Base-by-base conservation (phyloP, 2,888 invertebrate genomes). In the Nemurella pictetii region DNA sequence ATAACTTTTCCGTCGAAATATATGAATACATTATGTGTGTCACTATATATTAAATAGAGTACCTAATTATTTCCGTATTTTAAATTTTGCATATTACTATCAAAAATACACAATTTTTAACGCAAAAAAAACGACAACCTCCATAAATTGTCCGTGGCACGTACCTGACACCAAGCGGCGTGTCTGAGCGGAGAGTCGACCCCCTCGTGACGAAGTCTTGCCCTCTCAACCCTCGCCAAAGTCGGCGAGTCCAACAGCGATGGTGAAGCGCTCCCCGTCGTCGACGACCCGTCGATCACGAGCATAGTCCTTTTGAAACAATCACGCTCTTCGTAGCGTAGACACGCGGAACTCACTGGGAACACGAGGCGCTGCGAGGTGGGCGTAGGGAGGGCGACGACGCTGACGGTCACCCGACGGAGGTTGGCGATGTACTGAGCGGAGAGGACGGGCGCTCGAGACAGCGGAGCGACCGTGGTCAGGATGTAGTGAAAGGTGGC, bases 241-340 rank as follows among this genome's bases (percentile, higher is more conserved):
- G 93, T 93, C 87, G 93, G 93, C 86, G 93, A 93, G 89, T 93
- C 93, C 88, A 93, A 90, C 87, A 93, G 92, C 84, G 92, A 92
- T 86, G 92, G 91, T 9, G 91, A 86, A 7, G 86, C 85, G 35
- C 85, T 85, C 78, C 86, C 86, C 25, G 86, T 84, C 29, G 85
- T 85, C 80, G 86, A 85, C 73, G 81, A 27, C 28, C 85, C 85
- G 83, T 85, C 86, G 4, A 86, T 85, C 36, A 86, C 83, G 84
- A 86, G 73, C 84, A 86, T 85, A 25, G 26, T 26, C 26, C n/a
- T 15, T 7, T 30, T 3, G 20, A 81, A 15, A 29, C n/a, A 25
- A 1, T 35, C 80, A 80, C 9, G 28, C 15, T 29, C 29, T 4
- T 15, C n/a, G 30, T 30, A 15, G 77, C 30, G 26, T 15, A 29